Percentiles rank a stretch among this genome's conserved stretches.
Evolutionary conservation across 2,113 vertebrate species (phyloP).

Genomic region (Eurystomus gularis): DNA sequence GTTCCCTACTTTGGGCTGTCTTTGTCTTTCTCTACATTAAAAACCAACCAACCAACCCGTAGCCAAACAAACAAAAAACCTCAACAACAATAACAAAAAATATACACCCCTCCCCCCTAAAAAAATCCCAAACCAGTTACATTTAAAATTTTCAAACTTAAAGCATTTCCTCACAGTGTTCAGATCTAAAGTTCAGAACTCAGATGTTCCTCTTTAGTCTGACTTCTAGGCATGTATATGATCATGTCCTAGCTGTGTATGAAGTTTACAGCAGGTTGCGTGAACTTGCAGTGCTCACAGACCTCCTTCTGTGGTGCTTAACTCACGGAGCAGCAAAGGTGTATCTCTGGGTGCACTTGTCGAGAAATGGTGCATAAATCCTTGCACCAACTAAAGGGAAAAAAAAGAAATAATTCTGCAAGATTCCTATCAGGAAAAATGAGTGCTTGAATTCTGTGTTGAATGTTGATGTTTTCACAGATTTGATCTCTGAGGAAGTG

Average conservation of each 20-base stretch:
- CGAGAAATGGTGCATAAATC: not conserved
- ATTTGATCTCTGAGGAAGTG: not conserved
- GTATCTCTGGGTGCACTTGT: not conserved
- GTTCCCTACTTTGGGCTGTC: not conserved
- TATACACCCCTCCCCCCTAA: accelerated
- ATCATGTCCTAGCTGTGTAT: not conserved
- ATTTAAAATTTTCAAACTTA: not conserved
- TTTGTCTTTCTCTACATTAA: not conserved
- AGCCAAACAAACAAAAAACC: not conserved
- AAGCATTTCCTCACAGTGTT: not conserved
- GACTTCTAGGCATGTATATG: not conserved
- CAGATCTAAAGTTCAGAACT: not conserved
- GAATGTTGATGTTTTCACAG: not conserved
- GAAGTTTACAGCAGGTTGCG: not conserved
- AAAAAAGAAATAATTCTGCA: not conserved
- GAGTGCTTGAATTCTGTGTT: not conserved
- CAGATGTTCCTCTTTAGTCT: not conserved
- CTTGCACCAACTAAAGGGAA: not conserved
- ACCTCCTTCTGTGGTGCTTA: not conserved
- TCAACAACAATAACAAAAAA: not conserved
- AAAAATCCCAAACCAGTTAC: not conserved
- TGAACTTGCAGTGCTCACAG: not conserved
- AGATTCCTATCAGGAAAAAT: not conserved
- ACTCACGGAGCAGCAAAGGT: not conserved
- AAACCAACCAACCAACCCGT: not conserved